phyloP scores from a whole-genome alignment of 2,113 vertebrate genomes.

The Fregetta grallaria region DNA sequence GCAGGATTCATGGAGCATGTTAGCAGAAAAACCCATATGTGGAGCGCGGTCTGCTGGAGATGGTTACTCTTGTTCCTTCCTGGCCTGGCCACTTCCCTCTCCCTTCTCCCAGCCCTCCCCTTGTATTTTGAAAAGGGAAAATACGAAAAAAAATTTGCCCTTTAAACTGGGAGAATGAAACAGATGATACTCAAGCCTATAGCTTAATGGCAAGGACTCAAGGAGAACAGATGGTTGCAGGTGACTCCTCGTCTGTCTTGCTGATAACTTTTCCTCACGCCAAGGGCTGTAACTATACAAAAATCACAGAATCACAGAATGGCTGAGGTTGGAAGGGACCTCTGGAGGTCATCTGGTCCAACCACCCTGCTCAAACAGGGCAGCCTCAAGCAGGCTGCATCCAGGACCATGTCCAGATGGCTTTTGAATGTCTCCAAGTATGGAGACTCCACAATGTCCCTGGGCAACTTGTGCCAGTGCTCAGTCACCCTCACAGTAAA shows the following conservation, averaged over 20 bases:
- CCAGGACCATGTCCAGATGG: not conserved
- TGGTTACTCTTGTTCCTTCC: not conserved
- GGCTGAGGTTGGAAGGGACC: not conserved
- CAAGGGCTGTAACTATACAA: not conserved
- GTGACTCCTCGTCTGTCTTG: not conserved
- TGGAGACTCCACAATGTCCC: not conserved
- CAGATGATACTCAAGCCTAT: not conserved
- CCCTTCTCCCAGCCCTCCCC: not conserved
- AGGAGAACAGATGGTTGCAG: not conserved
- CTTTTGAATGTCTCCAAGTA: not conserved
- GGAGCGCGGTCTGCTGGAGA: not conserved
- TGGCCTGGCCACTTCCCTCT: not conserved
- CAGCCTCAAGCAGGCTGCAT: not conserved
- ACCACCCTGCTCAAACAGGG: not conserved
- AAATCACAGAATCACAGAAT: not conserved
- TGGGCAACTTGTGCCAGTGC: not conserved
- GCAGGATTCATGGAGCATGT: not conserved
- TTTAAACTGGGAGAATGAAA: not conserved
- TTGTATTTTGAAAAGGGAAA: not conserved
- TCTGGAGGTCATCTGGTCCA: not conserved
- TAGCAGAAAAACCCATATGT: accelerated
- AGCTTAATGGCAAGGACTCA: not conserved
- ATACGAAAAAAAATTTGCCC: not conserved
- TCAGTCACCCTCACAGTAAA: not conserved
- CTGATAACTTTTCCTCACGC: not conserved